Base-by-base conservation (phyloP, 2,113 vertebrate species). In the Triplophysa tibetana region DNA sequence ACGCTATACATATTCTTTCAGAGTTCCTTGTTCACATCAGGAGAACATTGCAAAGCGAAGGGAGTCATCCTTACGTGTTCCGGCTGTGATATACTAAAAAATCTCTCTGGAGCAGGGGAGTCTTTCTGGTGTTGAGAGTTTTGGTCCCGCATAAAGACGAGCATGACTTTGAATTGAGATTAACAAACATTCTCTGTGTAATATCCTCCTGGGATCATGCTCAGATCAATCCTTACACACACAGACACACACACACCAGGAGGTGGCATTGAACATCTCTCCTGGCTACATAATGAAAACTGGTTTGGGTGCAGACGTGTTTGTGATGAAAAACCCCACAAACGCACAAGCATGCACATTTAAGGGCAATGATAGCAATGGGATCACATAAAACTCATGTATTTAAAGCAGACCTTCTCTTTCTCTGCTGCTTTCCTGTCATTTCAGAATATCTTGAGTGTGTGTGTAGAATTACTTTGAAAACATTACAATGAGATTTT, bases 121-220 rank as follows among this genome's bases (percentile, higher is more conserved):
- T 17, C 26, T 76, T 75, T 75, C 72, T 62, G 72, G 58, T 50
- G 73, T 43, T 63, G 58, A 29, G 60, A 63, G 60, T 75, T 64
- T 58, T 75, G 58, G 73, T 77, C 75, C 62, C 7, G 75, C 24
- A 17, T 65, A 77, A 77, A 66, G 41, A 63, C 7, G 3, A 66
- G 26, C 43, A 65, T 54, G 62, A 54, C 73, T 75, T 75, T 75
- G 72, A 75, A 75, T 75, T 75, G 73, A 63, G 73, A 75, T 75
- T 75, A 75, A 75, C 73, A 63, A 75, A 64, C 73, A 75, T 23
- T 63, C 73, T 63, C 60, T 48, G 73, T 60, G 60, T 75, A 43
- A 64, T 50, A 64, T 75, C 62, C 60, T 63, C 61, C n/a, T 33
- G 73, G 73, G 60, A 75, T 65, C 62, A 50, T 9, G 17, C 62